Percentiles rank a stretch among this genome's conserved stretches.
These are phyloP conservation scores for Scaptomyza montana DNA, from an alignment of 1,140 invertebrate species.

Conservation along the genomic window DNA sequence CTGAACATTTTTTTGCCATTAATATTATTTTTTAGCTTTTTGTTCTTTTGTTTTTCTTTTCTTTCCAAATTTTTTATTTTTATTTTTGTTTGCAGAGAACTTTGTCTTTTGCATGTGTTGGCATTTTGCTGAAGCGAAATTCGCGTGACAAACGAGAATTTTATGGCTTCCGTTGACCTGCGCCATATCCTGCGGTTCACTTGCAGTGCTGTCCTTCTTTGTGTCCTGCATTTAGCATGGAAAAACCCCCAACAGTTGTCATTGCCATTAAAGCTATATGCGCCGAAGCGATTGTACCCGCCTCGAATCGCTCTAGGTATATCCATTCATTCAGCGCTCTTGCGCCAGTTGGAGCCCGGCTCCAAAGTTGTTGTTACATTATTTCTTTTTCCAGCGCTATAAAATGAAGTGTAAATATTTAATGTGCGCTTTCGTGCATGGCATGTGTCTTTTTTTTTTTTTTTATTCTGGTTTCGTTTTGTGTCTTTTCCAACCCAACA, in stretches of 20 bases:
- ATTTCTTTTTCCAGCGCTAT: conserved; percentile 52
- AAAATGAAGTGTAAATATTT: conserved; percentile 84
- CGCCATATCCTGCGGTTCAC: conserved; percentile 80
- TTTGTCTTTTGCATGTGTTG: conserved; percentile 82
- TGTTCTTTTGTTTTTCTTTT: conserved; percentile 37
- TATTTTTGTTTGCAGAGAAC: conserved; percentile 49
- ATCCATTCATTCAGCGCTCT: conserved; percentile 4
- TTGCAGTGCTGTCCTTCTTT: conserved; percentile 51
- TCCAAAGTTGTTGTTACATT: conserved; percentile 24
- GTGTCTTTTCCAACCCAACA: neutral
- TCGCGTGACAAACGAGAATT: conserved; percentile 84
- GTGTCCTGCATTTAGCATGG: conserved; percentile 40
- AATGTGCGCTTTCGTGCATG: conserved; percentile 82
- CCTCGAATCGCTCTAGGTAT: neutral
- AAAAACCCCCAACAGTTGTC: conserved; percentile 67
- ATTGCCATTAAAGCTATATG: conserved; percentile 80
- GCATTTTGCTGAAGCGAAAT: conserved; percentile 75
- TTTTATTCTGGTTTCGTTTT: neutral
- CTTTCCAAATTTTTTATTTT: conserved; percentile 23
- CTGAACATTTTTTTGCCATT: conserved; percentile 72
- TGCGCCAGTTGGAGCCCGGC: conserved; percentile 36
- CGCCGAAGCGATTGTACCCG: conserved; percentile 74
- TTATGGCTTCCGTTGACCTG: conserved; percentile 84
- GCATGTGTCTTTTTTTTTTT: conserved; percentile 54
- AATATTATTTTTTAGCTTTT: conserved; percentile 74